Base-by-base conservation (phyloP, 2,113 vertebrate genomes). In the Psittacus erithacus region DNA sequence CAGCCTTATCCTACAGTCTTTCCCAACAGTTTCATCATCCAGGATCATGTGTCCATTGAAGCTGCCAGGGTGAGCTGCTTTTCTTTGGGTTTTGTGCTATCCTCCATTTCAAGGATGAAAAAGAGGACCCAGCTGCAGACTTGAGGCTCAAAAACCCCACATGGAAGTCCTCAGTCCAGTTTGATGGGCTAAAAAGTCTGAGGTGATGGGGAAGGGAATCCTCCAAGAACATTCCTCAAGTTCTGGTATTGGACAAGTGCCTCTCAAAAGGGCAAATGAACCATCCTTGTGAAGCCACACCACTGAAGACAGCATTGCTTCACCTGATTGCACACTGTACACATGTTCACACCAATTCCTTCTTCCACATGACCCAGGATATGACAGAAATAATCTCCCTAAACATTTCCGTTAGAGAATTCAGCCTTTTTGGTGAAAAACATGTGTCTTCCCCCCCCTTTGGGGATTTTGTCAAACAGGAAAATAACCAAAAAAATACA, bases 391-490 rank as follows among this genome's bases (percentile, higher is more conserved):
- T 43, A 11, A 1, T 31, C 9, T 67, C 29, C 16, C 10, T 22
- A 71, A 92, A 76, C 2, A 1, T 76, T 77, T 62, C 39, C 47
- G 13, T 33, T 7, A 17, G 11, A 90, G 2, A 75, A 60, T 57
- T 76, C 39, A 77, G 16, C 3, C 5, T 71, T 90, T 74, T 65
- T 31, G 9, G 8, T 2, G 2, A 76, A 73, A 85, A 60, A 3
- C 0, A 1, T 4, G 2, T 25, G 16, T 33, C 18, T 46, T 33
- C 1, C 50, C 25, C 25, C 50, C 9, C 16, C 16, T 73, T n/a
- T 70, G 12, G 1, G 3, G 6, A 3, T 70, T 80, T 28, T 69
- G 43, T 11, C 50, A 90, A 91, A 38, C 28, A 68, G 79, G 2
- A 4, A 89, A 94, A n/a, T 27, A 65, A 31, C 17, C 10, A 59